Evolutionary conservation across 2,888 invertebrate species (phyloP), one percentile per base, ranked within the genome.

Genomic region (Tuta absoluta): DNA sequence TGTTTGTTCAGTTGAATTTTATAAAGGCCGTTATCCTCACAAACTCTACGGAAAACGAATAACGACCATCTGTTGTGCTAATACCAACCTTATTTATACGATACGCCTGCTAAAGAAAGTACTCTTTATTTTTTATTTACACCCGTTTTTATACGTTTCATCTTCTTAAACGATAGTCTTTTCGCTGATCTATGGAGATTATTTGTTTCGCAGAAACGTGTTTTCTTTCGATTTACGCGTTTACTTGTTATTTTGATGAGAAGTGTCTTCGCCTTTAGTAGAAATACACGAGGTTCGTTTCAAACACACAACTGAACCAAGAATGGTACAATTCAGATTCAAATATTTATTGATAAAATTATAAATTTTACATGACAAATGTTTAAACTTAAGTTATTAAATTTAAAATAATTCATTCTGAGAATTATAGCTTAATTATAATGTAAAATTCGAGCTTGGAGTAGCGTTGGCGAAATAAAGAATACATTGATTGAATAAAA

Each of bases 61-160:
- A 71, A 69, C 71, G 68, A 69, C 67, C 73, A 75, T 73, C 70
- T 75, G 78, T 70, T 73, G 70, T 68, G 66, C 65, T 69, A 69
- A 69, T 68, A 61, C 60, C 51, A 14, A 24, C 60, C 49, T 60
- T 49, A 64, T 64, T 51, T 64, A 64, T 61, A 19, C n/a, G n/a
- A 49, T 11, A 49, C 33, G n/a, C 28, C 24, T 28, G 48, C 49
- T 48, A 48, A 61, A 24, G 61, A 61, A 48, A 61, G 49, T 61
- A 23, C 49, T 48, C 28, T 61, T 24, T 61, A 45, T 14, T 45
- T 61, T 61, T 49, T 24, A 19, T 49, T 33, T 45, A 45, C 45
- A 45, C 45, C 11, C 45, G n/a, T 45, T 41, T 45, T 45, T 45
- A 45, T 45, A 45, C 45, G 45, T 45, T 45, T 45, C 45, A 45